Conservation (phyloP, 2,888 invertebrate genomes). For the Caenorhabditis macrosperma region DNA sequence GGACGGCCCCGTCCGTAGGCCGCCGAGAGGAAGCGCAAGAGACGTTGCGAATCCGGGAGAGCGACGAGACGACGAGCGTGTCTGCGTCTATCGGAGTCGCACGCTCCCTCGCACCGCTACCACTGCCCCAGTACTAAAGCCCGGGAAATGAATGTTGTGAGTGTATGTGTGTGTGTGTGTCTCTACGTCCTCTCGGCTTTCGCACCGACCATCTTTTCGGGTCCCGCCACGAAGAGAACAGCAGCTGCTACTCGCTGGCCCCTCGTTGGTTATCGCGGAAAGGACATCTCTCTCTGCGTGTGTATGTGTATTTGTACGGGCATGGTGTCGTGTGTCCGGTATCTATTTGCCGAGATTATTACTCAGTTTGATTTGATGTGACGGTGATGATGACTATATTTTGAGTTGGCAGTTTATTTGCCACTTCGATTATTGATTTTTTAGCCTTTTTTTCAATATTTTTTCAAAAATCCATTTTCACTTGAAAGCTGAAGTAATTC, state of each 20-base stretch:
- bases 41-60: conserved; percentile 21
- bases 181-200: conserved; percentile 40
- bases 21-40: not conserved
- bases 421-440: too few relatives aligned
- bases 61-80: conserved; percentile 8
- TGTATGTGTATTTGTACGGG: not conserved
- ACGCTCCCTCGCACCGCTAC: not conserved
- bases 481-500: too few relatives aligned
- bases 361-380: not conserved
- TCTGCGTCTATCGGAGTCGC: too few relatives aligned
- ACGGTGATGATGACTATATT: too few relatives aligned
- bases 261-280: conserved; percentile 18
- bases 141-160: conserved; percentile 41
- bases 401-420: not conserved
- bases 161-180: conserved; percentile 41
- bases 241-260: not conserved
- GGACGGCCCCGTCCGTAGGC: conserved; percentile 31
- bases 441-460: too few relatives aligned
- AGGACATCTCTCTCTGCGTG: not conserved
- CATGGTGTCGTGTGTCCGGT: too few relatives aligned
- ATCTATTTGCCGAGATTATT: not conserved
- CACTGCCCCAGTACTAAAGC: conserved; percentile 25
- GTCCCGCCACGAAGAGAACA: conserved; percentile 46
- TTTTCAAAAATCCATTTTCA: too few relatives aligned
- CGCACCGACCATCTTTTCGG: conserved; percentile 51